phyloP scores from a whole-genome alignment of 2,113 vertebrate species.

The Dryoscopus gambensis region DNA sequence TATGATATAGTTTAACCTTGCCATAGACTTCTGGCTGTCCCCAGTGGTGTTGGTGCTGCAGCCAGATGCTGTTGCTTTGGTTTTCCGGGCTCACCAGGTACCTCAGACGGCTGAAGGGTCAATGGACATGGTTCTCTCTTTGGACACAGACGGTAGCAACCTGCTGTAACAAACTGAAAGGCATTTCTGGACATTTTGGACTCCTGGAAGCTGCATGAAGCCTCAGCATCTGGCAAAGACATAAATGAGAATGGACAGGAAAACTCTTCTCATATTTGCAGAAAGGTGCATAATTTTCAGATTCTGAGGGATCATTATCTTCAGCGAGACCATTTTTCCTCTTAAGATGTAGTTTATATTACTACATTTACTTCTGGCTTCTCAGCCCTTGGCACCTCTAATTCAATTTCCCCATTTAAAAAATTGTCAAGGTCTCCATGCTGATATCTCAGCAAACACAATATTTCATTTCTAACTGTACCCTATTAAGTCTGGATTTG shows the following conservation, averaged over 20 bases:
- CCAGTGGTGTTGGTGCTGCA: accelerated
- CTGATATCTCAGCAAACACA: conserved; percentile 35
- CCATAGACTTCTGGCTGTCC: accelerated
- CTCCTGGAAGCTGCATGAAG: background rate
- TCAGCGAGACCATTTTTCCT: background rate
- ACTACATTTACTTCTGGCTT: background rate
- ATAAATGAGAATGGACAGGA: background rate
- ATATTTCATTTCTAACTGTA: conserved; percentile 29
- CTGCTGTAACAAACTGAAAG: background rate
- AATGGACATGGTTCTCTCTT: background rate
- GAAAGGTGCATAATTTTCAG: background rate
- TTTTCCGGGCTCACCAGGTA: background rate
- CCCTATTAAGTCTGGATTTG: conserved; percentile 36
- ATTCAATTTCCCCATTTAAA: conserved; percentile 5
- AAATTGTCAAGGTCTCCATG: conserved; percentile 7
- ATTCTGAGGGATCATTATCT: background rate
- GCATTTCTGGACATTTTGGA: background rate
- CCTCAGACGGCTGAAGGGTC: background rate
- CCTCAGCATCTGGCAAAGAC: background rate
- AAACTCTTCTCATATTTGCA: background rate
- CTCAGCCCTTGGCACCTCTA: conserved; percentile 7
- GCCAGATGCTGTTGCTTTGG: background rate
- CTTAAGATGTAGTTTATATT: background rate
- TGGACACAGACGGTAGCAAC: background rate
- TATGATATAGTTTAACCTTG: background rate